Percentiles rank a stretch among this genome's conserved stretches.
phyloP scores from a whole-genome alignment of 1,140 invertebrate species.

The Alviniconcha marisindica region DNA sequence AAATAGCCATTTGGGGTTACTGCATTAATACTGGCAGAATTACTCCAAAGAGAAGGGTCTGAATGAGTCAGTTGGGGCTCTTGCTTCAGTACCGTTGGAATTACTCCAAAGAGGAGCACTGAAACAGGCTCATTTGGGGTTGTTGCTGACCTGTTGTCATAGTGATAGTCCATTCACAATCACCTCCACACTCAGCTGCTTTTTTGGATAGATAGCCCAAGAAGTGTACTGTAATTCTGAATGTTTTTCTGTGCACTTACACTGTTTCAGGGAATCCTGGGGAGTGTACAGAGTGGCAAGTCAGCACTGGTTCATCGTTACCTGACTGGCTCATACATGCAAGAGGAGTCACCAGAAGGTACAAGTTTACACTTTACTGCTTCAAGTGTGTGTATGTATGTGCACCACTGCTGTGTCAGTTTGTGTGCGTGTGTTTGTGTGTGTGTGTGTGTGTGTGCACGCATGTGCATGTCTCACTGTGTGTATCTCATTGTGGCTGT shows the following conservation, averaged over 20 bases:
- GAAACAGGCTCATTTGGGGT: too few relatives aligned
- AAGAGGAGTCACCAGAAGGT: conserved; percentile 98
- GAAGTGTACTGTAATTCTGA: too few relatives aligned
- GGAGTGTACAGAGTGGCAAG: conserved; percentile 95
- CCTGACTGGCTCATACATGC: conserved; percentile 97
- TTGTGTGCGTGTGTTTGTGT: not conserved
- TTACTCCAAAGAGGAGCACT: too few relatives aligned
- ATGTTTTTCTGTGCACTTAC: too few relatives aligned
- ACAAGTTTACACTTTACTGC: too few relatives aligned
- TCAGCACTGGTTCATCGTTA: conserved; percentile 98
- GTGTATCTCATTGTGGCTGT: not conserved
- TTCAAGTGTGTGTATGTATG: not conserved
- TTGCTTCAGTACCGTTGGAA: too few relatives aligned
- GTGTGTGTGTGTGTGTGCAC: not conserved
- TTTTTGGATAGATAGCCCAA: not conserved
- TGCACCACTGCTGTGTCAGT: not conserved
- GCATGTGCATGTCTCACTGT: not conserved
- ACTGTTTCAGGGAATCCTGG: conserved; percentile 88
- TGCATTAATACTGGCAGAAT: too few relatives aligned
- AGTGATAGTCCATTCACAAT: not conserved
- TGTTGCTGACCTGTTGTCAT: not conserved
- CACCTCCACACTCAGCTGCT: not conserved
- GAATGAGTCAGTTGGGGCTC: too few relatives aligned
- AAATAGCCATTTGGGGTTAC: too few relatives aligned
- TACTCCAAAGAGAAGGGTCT: too few relatives aligned